Evolutionary conservation across 1,140 invertebrate genomes (phyloP), one percentile per base, ranked within the genome.

Genomic region (Dinoponera quadriceps): DNA sequence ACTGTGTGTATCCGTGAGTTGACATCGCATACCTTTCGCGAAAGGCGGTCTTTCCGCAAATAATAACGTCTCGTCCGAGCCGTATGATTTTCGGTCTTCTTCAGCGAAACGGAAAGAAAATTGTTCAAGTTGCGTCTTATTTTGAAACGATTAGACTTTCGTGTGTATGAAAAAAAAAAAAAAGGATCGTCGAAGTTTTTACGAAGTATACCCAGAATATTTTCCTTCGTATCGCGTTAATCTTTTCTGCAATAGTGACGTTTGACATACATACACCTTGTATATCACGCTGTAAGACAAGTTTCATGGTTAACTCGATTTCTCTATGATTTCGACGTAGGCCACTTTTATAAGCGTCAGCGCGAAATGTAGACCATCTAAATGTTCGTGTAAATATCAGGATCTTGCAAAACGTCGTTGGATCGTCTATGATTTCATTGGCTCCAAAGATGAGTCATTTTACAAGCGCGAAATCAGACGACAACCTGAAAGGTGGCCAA

Each of bases 1-100:
- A 71, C 75, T 51, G 25, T 55, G 55, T 29, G 27, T 59, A 71
- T 71, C 65, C 38, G 66, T n/a, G 75, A 68, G 54, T 55, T 55
- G 65, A 57, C 44, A 49, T 11, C 51, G 69, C 22, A 57, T 38
- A 44, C 51, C 33, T 68, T 55, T 77, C 62, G 25, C 20, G 18
- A 5, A 68, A 44, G 62, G 65, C 44, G 33, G 49, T 59, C 49
- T 78, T 69, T 44, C 51, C 22, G 75, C 49, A 25, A 69, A 18
- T 63, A 69, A 18, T 63, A 4, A 71, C 57, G 25, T 71, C 63
- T 69, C 44, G 29, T 57, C 51, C 16, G 71, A 55, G 9, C 20
- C 27, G 48, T 65, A 62, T 11, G 25, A 44, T 63, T 27, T 29
- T 57, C n/a, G 44, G 38, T 63, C 38, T 63, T 44, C 13, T 25